Evolutionary conservation across 2,113 vertebrate species (phyloP), one percentile per base, ranked within the genome.

Genomic region (Rafetus swinhoei): DNA sequence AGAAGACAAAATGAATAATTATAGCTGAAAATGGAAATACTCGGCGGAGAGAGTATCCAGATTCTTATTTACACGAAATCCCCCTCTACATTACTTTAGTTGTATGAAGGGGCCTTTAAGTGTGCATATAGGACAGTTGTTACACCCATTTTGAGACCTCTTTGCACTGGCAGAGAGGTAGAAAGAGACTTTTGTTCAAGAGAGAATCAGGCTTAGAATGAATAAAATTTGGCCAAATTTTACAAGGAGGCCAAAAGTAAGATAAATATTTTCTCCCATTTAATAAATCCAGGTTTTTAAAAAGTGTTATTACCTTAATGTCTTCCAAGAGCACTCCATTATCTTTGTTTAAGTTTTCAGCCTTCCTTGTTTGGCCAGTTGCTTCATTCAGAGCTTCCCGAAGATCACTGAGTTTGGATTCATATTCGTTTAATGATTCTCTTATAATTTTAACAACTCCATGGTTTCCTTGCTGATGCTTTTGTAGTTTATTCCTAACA

Each of bases 361-460:
- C 99, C 91, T 98, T 98, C 92, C 98, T 98, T 84, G 99, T 97
- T 79, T 97, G 96, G 62, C 97, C 94, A 0, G 45, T 90, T 0
- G 99, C 98, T 45, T 99, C 97, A 86, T 97, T 98, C 57, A 99
- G 96, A 53, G 98, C 96, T 24, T 98, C 92, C 12, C 96, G 98
- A 76, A 99, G 98, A 77, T 98, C 98, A 87, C 96, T 96, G 77
- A 99, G 97, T 97, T 99, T 99, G 93, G 96, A 96, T 82, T 98
- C 98, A 2, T 98, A 99, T 56, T 97, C 95, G 22, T 95, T 98
- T 96, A 99, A 91, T 3, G 98, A 98, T 22, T 95, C 96, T 27
- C 79, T 97, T 18, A 99, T 96, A 83, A 81, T 98, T 87, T 98
- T 97, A 18, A 98, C 97, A 13, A 98, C 97, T 0, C 94, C 97